Conservation (phyloP, 2,113 vertebrate genomes). For the Chrysemys picta region DNA sequence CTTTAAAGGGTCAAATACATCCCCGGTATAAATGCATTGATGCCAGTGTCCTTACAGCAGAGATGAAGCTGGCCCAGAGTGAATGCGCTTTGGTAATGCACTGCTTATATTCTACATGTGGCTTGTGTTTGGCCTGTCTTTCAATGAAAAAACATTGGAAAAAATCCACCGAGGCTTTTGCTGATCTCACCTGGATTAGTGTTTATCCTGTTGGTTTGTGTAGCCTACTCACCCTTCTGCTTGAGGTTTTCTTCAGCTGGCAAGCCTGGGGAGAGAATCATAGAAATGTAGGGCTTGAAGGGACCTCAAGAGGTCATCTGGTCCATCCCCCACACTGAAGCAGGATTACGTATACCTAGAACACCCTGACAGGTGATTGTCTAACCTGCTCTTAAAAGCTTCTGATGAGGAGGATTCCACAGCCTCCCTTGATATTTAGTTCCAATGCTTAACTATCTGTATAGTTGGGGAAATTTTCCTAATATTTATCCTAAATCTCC, state of each 20-base stretch:
- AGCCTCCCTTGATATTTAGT: neutral
- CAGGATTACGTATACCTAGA: neutral
- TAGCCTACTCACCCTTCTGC: neutral
- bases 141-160: neutral
- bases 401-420: neutral
- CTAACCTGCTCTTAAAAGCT: neutral
- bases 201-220: neutral
- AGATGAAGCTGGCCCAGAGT: neutral
- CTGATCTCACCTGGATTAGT: neutral
- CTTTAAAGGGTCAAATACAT: neutral
- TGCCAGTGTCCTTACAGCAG: fast-evolving
- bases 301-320: neutral
- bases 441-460: neutral
- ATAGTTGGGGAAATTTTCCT: neutral
- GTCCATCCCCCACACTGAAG: neutral
- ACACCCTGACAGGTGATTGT: neutral
- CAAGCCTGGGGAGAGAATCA: neutral
- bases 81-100: neutral
- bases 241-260: neutral
- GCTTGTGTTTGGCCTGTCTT: neutral
- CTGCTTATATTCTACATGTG: neutral
- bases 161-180: neutral
- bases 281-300: too few relatives aligned
- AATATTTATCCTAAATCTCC: neutral
- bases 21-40: fast-evolving